Conservation (phyloP, 2,888 invertebrate genomes). For the Lottia gigantea region DNA sequence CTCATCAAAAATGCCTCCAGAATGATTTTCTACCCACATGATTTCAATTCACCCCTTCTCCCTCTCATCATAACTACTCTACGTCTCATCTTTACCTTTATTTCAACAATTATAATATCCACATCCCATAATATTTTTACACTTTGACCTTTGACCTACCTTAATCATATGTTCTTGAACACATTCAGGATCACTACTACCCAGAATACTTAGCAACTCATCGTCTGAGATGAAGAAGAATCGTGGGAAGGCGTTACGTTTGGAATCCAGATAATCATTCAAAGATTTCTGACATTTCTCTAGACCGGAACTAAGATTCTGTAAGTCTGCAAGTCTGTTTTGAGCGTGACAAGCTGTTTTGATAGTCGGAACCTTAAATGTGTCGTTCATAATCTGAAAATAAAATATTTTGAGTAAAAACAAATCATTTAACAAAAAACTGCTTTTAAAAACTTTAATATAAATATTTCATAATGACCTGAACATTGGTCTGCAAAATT, state of each 20-base stretch:
- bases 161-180: constrained; percentile 95
- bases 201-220: constrained; percentile 88
- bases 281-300: constrained; percentile 92
- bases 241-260: constrained; percentile 87
- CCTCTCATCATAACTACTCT: no score
- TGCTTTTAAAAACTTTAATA: no score
- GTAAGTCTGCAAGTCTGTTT: constrained; percentile 82
- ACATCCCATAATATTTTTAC: no score
- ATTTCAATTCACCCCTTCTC: no score
- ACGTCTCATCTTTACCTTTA: no score
- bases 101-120: no score
- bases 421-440: no score
- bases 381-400: constrained; percentile 83
- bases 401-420: no score
- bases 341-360: constrained; percentile 81
- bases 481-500: no score
- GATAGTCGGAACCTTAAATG: constrained; percentile 82
- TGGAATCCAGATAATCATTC: constrained; percentile 88
- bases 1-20: no score
- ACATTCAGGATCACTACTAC: constrained; percentile 83
- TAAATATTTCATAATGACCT: no score
- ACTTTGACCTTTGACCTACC: constrained; percentile 69
- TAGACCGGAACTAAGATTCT: constrained; percentile 78
- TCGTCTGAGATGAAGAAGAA: constrained; percentile 96
- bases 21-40: no score